These are phyloP conservation scores for Chrysomela aeneicollis DNA, from an alignment of 2,888 invertebrate genomes.

Conservation along the genomic window DNA sequence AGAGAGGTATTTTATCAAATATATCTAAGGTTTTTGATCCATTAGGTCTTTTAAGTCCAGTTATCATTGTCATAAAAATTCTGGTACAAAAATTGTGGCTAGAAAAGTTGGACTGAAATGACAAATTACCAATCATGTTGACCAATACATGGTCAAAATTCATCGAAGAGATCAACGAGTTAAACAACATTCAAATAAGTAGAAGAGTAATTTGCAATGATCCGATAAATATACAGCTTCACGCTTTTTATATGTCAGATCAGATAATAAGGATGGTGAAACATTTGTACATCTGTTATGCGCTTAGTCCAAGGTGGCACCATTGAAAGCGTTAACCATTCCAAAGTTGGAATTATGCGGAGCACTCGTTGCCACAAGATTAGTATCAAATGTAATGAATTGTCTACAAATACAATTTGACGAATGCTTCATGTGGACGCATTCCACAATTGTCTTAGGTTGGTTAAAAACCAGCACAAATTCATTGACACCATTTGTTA, in stretches of 20 bases:
- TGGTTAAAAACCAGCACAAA: slow-evolving; percentile 22
- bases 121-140: neutral
- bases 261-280: slow-evolving; percentile 20
- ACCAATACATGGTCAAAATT: neutral
- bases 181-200: neutral
- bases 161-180: neutral
- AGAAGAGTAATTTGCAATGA: neutral
- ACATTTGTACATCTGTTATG: slow-evolving; percentile 23
- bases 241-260: slow-evolving; percentile 16
- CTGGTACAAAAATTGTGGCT: neutral
- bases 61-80: neutral
- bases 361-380: slow-evolving; percentile 25
- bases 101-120: neutral
- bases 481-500: slow-evolving; percentile 21
- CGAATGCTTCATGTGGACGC: slow-evolving; percentile 21
- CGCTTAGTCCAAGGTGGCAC: slow-evolving; percentile 29
- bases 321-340: slow-evolving; percentile 27
- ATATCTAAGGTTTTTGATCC: neutral
- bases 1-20: neutral
- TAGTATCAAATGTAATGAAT: slow-evolving; percentile 21
- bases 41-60: neutral
- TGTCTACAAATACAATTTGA: slow-evolving; percentile 1
- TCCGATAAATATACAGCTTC: neutral
- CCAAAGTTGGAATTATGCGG: slow-evolving; percentile 29
- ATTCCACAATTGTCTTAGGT: slow-evolving; percentile 26